phyloP scores from a whole-genome alignment of 2,113 vertebrate species.

The Empidonax alnorum region DNA sequence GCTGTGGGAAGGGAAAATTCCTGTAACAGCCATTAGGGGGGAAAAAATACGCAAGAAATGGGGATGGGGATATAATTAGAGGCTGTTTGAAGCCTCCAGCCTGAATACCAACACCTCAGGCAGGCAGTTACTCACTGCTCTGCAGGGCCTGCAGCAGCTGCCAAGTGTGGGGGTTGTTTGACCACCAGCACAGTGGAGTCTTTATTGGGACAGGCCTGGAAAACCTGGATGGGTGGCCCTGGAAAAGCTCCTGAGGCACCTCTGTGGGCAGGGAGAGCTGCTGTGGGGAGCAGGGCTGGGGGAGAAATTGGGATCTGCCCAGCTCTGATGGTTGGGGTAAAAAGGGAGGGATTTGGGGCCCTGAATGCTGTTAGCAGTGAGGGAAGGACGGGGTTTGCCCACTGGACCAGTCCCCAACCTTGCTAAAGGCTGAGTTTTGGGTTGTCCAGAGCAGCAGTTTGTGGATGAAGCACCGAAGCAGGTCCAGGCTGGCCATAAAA shows the following conservation, averaged over 20 bases:
- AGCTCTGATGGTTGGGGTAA: accelerated
- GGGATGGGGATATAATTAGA: not conserved
- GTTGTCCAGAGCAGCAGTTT: too few species aligned
- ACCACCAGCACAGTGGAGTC: not conserved
- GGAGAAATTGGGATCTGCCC: accelerated
- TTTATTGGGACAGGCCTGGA: not conserved
- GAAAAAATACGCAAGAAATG: not conserved
- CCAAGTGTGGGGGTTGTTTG: not conserved
- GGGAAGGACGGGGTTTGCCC: not conserved
- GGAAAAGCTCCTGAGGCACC: not conserved
- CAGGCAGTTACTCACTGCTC: not conserved
- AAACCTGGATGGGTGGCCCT: not conserved
- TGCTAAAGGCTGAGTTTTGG: not conserved
- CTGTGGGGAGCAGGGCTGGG: accelerated
- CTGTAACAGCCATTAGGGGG: not conserved
- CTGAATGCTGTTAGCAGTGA: too few species aligned
- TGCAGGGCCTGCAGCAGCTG: not conserved
- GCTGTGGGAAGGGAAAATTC: not conserved
- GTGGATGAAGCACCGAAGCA: not conserved
- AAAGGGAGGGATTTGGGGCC: not conserved
- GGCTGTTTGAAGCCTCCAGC: not conserved
- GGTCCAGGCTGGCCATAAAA: not conserved
- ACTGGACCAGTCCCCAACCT: not conserved
- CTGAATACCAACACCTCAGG: conserved; percentile 16
- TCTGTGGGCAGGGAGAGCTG: not conserved